phyloP scores from a whole-genome alignment of 2,888 invertebrate species.

The Empis livida region DNA sequence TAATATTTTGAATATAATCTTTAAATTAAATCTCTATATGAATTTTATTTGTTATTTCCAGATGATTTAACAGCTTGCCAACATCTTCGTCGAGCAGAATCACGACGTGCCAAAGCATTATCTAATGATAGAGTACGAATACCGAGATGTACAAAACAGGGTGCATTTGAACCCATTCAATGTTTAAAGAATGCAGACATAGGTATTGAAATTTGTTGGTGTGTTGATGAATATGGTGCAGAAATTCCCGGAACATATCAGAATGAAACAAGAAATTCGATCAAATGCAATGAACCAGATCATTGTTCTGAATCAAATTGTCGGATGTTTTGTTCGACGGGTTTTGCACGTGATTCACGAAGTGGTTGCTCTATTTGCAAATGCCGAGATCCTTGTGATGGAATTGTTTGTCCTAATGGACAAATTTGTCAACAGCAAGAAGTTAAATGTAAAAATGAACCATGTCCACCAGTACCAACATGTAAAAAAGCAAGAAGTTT shows the following conservation, averaged over 20 bases:
- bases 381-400: conserved; percentile 69
- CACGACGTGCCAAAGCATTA: conserved; percentile 47
- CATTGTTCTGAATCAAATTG: conserved; percentile 70
- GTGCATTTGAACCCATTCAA: conserved; percentile 64
- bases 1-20: no score
- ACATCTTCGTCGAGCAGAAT: conserved; percentile 47
- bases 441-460: conserved; percentile 60
- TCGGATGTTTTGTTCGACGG: conserved; percentile 75
- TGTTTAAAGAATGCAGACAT: conserved; percentile 40
- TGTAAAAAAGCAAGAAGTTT: conserved; percentile 68
- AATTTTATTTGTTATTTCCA: conserved; percentile 12
- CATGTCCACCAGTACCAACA: conserved; percentile 73
- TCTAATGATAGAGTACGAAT: conserved; percentile 41
- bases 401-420: conserved; percentile 60
- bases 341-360: conserved; percentile 54
- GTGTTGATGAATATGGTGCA: conserved; percentile 65
- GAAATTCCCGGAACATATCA: conserved; percentile 66
- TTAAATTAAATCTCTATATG: no score
- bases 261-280: conserved; percentile 20
- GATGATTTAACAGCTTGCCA: conserved; percentile 46
- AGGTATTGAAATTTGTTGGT: conserved; percentile 61
- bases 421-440: conserved; percentile 68
- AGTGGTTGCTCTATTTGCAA: conserved; percentile 67
- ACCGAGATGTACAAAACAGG: conserved; percentile 57
- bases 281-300: conserved; percentile 38